Percentiles rank a stretch among this genome's conserved stretches.
Conservation (phyloP, 2,888 invertebrate genomes). For the Drosophila meridionalis region DNA sequence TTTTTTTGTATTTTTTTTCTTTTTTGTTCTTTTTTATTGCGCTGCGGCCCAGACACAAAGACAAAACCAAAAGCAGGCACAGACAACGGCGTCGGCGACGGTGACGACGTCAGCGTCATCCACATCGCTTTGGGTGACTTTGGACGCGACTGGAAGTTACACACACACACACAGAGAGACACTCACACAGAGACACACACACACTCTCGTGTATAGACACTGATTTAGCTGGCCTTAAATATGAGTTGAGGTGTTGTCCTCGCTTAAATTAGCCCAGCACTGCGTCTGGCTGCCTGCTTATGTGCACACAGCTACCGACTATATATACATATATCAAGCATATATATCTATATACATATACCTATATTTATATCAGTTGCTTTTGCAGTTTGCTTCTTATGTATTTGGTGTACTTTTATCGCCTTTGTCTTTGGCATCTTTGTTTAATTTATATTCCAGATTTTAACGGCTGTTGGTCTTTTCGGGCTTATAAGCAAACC, state of each 20-base stretch:
- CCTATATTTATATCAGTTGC: slow-evolving; percentile 42
- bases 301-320: slow-evolving; percentile 19
- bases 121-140: slow-evolving; percentile 75
- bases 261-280: slow-evolving; percentile 79
- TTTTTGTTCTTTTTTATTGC: slow-evolving; percentile 38
- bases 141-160: slow-evolving; percentile 56
- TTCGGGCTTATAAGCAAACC: slow-evolving; percentile 49
- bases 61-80: slow-evolving; percentile 75
- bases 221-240: slow-evolving; percentile 83
- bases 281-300: slow-evolving; percentile 50
- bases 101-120: slow-evolving; percentile 57
- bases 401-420: slow-evolving; percentile 45
- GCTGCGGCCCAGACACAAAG: slow-evolving; percentile 83
- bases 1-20: slow-evolving; percentile 25
- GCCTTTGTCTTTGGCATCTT: slow-evolving; percentile 76
- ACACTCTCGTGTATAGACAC: slow-evolving; percentile 36
- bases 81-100: slow-evolving; percentile 41
- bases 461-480: slow-evolving; percentile 54
- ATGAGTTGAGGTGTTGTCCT: slow-evolving; percentile 83
- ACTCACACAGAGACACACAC: slow-evolving; percentile 24
- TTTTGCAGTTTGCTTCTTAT: slow-evolving; percentile 40
- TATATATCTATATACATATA: neutral
- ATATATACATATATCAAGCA: slow-evolving; percentile 6
- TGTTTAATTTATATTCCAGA: slow-evolving; percentile 69
- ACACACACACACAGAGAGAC: slow-evolving; percentile 35